Evolutionary conservation across 2,888 invertebrate genomes (phyloP).

Genomic region (Cremastobaeus sp.): DNA sequence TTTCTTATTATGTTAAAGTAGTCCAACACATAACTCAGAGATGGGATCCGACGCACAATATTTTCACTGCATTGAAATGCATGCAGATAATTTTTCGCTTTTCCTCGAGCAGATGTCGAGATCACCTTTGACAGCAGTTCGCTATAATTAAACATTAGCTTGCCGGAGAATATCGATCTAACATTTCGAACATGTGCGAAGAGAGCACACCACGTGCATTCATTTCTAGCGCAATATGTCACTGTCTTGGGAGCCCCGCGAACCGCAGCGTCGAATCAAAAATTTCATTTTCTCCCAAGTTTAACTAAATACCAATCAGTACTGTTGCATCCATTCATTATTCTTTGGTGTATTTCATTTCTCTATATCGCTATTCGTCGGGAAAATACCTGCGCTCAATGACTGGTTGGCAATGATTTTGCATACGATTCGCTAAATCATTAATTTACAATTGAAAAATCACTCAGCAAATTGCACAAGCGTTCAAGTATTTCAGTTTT

Average conservation of each 20-base stretch:
- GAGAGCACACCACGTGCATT: conserved; percentile 48
- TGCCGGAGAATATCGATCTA: conserved; percentile 49
- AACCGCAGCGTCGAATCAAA: too few relatives aligned
- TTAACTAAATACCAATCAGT: conserved; percentile 53
- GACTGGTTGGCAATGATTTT: conserved; percentile 35
- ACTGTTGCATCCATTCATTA: conserved; percentile 36
- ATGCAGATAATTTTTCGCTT: conserved; percentile 45
- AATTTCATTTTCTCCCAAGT: conserved; percentile 31
- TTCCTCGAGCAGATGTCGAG: conserved; percentile 45
- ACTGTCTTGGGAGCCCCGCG: too few relatives aligned
- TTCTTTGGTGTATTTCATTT: conserved; percentile 35
- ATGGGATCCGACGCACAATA: conserved; percentile 22
- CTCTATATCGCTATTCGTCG: conserved; percentile 37
- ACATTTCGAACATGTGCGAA: conserved; percentile 40
- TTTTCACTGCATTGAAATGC: conserved; percentile 31
- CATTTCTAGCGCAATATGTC: conserved; percentile 52
- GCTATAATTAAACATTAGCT: conserved; percentile 55
- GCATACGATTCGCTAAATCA: conserved; percentile 23
- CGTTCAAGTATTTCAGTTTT: too few relatives aligned
- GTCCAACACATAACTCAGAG: conserved; percentile 4
- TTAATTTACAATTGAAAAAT: conserved; percentile 51
- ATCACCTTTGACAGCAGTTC: conserved; percentile 45
- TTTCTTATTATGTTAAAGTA: too few relatives aligned
- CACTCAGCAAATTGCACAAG: conserved; percentile 23
- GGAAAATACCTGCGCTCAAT: conserved; percentile 37